Conservation (phyloP, 2,113 vertebrate species). For the Monarcha castaneiventris region DNA sequence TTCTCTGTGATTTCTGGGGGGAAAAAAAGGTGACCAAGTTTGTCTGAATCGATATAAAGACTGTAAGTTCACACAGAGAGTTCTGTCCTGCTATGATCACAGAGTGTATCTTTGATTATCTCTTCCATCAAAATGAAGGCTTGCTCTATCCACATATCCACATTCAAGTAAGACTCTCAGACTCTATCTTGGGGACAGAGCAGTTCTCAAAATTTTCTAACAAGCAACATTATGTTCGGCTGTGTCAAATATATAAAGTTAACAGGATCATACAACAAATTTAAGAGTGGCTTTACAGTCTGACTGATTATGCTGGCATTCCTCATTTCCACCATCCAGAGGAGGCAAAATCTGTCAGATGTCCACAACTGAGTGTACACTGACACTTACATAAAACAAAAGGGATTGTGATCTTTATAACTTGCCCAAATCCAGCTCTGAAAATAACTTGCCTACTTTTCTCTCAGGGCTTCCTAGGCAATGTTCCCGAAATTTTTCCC, state of each 20-base stretch:
- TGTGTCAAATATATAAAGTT: neutral
- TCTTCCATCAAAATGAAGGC: neutral
- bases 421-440: neutral
- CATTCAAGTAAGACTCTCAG: neutral
- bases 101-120: neutral
- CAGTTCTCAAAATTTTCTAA: neutral
- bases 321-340: neutral
- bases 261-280: neutral
- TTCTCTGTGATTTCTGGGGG: neutral
- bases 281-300: neutral
- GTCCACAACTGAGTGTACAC: neutral
- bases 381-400: neutral
- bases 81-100: neutral
- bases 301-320: neutral
- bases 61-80: neutral
- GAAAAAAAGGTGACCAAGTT: neutral
- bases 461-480: neutral
- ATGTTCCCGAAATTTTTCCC: neutral
- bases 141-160: neutral
- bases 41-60: neutral
- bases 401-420: neutral
- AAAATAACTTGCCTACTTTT: neutral
- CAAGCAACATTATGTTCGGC: neutral
- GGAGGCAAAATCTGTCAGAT: neutral
- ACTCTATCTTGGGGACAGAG: neutral